These are phyloP conservation scores for Anas platyrhynchos DNA, from an alignment of 2,113 vertebrate species.

Conservation along the genomic window DNA sequence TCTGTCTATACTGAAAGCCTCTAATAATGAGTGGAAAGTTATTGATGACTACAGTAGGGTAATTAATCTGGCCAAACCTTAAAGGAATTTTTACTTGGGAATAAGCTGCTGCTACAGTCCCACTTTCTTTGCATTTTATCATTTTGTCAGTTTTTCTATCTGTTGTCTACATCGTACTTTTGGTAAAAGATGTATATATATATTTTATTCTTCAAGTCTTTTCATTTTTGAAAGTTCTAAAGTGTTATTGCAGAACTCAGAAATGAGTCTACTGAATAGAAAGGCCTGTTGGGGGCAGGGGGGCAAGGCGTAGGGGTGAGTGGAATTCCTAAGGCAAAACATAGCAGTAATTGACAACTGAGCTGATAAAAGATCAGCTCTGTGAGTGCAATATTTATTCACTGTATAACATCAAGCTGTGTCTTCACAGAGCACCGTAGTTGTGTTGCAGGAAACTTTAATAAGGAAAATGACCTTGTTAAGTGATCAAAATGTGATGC, in stretches of 20 bases:
- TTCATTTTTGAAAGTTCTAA: background rate
- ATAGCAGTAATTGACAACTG: background rate
- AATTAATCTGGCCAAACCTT: background rate
- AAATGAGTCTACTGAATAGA: background rate
- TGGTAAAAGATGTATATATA: background rate
- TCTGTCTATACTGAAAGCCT: background rate
- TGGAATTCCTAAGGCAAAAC: background rate
- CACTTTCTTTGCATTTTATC: background rate
- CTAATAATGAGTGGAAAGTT: background rate
- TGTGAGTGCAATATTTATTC: background rate
- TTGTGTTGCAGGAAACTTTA: background rate
- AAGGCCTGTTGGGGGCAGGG: background rate
- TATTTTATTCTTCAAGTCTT: background rate
- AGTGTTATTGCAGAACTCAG: background rate
- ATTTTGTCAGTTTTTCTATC: background rate
- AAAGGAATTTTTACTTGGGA: background rate
- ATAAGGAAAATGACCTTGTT: background rate
- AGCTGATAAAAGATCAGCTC: background rate
- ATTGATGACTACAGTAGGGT: background rate
- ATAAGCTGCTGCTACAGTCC: background rate
- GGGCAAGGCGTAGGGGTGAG: background rate
- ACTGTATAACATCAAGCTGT: background rate
- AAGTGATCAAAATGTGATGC: background rate
- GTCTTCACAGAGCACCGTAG: background rate
- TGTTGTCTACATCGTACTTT: background rate